phyloP scores from a whole-genome alignment of 2,113 vertebrate genomes.

The Bostrychus sinensis region DNA sequence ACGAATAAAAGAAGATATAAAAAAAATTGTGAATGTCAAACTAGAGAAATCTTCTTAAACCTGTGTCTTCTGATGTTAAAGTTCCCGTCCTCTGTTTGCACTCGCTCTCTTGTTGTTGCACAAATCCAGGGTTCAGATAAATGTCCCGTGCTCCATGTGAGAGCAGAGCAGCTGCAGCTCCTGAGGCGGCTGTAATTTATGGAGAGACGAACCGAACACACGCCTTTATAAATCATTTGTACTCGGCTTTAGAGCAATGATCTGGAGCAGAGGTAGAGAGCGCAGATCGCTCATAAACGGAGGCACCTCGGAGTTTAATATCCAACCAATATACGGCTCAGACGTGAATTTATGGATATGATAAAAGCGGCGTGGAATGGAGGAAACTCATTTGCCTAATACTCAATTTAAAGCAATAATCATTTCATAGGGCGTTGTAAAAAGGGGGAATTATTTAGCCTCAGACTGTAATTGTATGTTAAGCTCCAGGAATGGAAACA shows the following conservation, averaged over 20 bases:
- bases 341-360: background rate
- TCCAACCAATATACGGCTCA: background rate
- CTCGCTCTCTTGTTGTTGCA: background rate
- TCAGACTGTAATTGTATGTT: background rate
- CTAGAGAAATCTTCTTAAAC: background rate
- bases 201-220: constrained; percentile 24
- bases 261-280: constrained; percentile 11
- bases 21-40: too few species aligned
- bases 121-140: constrained; percentile 37
- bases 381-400: constrained; percentile 4
- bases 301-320: background rate
- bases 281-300: background rate
- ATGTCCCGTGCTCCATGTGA: constrained; percentile 30
- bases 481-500: background rate
- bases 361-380: background rate
- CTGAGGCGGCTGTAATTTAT: constrained; percentile 37
- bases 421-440: background rate
- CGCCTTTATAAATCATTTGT: constrained; percentile 31
- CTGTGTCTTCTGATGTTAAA: background rate
- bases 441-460: background rate
- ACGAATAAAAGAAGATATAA: too few species aligned
- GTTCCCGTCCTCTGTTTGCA: background rate
- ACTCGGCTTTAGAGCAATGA: constrained; percentile 15
- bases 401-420: background rate
- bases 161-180: constrained; percentile 48